These are phyloP conservation scores for Epinephelus awoara DNA, from an alignment of 2,797 vertebrate species.

Conservation along the genomic window DNA sequence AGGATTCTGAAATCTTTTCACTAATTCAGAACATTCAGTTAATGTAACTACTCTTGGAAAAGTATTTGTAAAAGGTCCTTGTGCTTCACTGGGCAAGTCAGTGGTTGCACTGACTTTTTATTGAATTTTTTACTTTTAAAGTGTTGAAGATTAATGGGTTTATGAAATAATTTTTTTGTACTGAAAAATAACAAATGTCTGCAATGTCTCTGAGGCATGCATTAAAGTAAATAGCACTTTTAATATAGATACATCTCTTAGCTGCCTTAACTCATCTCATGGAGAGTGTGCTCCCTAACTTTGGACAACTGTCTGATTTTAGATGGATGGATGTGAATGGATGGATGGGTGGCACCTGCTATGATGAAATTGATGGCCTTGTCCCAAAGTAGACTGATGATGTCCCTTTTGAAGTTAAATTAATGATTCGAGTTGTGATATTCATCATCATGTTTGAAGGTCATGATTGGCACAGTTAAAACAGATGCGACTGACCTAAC, in stretches of 20 bases:
- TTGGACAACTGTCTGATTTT: constrained; percentile 8
- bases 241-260: neutral
- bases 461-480: neutral
- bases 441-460: constrained; percentile 10
- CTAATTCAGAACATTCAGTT: neutral
- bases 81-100: neutral
- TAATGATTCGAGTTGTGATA: constrained; percentile 8
- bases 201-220: neutral
- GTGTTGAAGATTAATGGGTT: neutral
- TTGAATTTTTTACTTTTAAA: neutral
- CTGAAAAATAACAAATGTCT: neutral
- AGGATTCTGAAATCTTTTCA: constrained; percentile 5
- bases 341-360: constrained; percentile 17
- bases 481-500: neutral
- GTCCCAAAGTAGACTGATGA: constrained; percentile 33
- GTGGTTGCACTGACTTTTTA: neutral
- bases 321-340: constrained; percentile 17
- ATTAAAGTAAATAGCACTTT: neutral
- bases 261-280: neutral
- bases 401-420: constrained; percentile 1
- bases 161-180: neutral
- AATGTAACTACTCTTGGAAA: neutral
- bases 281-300: neutral
- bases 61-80: neutral
- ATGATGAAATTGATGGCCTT: constrained; percentile 33